phyloP scores from a whole-genome alignment of 2,113 vertebrate genomes.

The Ibidorhyncha struthersii region DNA sequence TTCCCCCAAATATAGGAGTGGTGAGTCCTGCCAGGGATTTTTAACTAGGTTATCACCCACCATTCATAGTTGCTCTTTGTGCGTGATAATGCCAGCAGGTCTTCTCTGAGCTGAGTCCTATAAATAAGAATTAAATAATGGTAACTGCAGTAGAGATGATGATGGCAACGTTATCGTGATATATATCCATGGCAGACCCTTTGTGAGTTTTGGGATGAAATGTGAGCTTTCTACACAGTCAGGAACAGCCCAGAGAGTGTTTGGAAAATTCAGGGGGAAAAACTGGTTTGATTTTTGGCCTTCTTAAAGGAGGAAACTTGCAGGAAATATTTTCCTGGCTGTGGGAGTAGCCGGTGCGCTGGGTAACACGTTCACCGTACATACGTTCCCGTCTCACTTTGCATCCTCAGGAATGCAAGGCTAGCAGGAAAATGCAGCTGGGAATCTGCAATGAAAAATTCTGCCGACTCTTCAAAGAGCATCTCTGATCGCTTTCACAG shows the following conservation, averaged over 20 bases:
- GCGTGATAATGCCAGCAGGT: neutral
- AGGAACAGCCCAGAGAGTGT: neutral
- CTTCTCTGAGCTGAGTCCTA: neutral
- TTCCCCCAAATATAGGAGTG: neutral
- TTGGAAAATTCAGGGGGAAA: slow-evolving; percentile 46
- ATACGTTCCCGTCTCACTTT: neutral
- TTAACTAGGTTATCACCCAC: neutral
- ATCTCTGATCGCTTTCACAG: slow-evolving; percentile 43
- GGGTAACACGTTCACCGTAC: slow-evolving; percentile 12
- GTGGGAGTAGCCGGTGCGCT: neutral
- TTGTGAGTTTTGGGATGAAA: neutral
- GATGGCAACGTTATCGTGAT: neutral
- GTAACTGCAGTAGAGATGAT: neutral
- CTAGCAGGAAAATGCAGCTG: slow-evolving; percentile 66
- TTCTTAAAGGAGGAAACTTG: slow-evolving; percentile 19
- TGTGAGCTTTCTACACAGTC: neutral
- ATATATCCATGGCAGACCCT: neutral
- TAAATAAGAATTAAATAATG: slow-evolving; percentile 4
- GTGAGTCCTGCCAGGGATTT: neutral
- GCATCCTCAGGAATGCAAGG: slow-evolving; percentile 55
- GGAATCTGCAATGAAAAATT: slow-evolving; percentile 26
- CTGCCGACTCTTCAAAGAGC: slow-evolving; percentile 58
- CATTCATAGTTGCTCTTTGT: neutral
- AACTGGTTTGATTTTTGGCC: slow-evolving; percentile 31
- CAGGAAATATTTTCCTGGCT: slow-evolving; percentile 67